These are phyloP conservation scores for Ceriagrion tenellum DNA, from an alignment of 2,888 invertebrate genomes.

Conservation along the genomic window DNA sequence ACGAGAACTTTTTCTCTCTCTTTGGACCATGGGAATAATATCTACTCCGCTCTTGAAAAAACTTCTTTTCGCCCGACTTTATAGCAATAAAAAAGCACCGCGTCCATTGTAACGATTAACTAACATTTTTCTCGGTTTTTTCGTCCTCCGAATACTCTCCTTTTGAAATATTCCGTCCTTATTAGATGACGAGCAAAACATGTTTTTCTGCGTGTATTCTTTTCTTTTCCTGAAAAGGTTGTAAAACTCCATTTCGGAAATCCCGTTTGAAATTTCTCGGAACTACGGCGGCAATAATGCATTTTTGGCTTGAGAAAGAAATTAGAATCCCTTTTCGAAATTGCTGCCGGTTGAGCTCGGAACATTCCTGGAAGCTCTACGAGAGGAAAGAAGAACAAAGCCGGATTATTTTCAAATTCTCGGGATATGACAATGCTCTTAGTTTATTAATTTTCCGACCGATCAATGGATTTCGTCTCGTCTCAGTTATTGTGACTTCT, in stretches of 20 bases:
- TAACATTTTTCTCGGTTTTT: conserved; percentile 40
- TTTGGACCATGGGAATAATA: background rate
- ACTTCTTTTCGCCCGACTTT: background rate
- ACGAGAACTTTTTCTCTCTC: conserved; percentile 31
- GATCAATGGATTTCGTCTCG: background rate
- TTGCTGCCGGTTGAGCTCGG: background rate
- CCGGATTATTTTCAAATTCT: background rate
- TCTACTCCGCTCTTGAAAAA: background rate
- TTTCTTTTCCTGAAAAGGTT: background rate
- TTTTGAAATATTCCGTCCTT: background rate
- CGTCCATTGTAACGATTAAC: conserved; percentile 42
- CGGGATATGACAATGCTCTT: background rate
- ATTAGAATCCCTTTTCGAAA: background rate
- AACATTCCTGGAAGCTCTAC: background rate
- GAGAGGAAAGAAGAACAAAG: background rate
- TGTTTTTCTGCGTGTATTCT: conserved; percentile 15
- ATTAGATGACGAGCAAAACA: conserved; percentile 29
- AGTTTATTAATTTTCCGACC: background rate
- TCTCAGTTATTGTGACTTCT: background rate
- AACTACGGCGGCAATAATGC: background rate
- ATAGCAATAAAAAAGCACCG: background rate
- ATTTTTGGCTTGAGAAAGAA: background rate
- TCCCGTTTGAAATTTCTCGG: background rate
- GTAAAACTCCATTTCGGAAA: background rate
- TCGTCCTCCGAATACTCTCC: background rate